Evolutionary conservation across 1,140 invertebrate genomes (phyloP).

Genomic region (Aleiodes sp.): DNA sequence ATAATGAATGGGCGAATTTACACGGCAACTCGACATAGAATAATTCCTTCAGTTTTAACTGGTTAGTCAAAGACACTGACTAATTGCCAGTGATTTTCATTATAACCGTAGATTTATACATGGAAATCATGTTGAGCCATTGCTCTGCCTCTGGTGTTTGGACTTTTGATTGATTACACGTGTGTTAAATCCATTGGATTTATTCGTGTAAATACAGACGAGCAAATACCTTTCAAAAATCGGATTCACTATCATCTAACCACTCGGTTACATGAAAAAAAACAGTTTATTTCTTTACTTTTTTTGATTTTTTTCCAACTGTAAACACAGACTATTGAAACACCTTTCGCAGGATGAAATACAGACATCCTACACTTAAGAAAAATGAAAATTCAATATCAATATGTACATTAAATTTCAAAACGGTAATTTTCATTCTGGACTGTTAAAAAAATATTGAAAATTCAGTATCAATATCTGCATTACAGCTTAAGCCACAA

Average conservation of each 20-base stretch:
- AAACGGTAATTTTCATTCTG: too few relatives aligned
- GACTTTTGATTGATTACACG: not conserved
- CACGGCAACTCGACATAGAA: not conserved
- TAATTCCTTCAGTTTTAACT: not conserved
- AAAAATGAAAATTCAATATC: too few relatives aligned
- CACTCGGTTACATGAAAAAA: too few relatives aligned
- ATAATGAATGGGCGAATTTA: not conserved
- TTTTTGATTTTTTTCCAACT: too few relatives aligned
- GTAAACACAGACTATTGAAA: too few relatives aligned
- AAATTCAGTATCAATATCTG: too few relatives aligned
- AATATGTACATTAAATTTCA: too few relatives aligned
- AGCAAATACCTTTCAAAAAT: not conserved
- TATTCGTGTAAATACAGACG: not conserved
- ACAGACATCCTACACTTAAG: too few relatives aligned
- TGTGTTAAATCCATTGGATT: not conserved
- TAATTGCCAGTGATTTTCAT: not conserved
- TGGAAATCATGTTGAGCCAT: not conserved
- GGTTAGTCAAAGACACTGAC: not conserved
- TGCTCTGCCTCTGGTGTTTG: slow-evolving; percentile 3
- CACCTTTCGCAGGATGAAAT: too few relatives aligned
- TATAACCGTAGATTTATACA: slow-evolving; percentile 2
- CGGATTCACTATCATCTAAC: not conserved
- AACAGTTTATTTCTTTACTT: too few relatives aligned
- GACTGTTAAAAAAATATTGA: too few relatives aligned
- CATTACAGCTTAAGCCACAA: too few relatives aligned